phyloP scores from a whole-genome alignment of 2,797 vertebrate genomes.

The Thripadectes ignobilis region DNA sequence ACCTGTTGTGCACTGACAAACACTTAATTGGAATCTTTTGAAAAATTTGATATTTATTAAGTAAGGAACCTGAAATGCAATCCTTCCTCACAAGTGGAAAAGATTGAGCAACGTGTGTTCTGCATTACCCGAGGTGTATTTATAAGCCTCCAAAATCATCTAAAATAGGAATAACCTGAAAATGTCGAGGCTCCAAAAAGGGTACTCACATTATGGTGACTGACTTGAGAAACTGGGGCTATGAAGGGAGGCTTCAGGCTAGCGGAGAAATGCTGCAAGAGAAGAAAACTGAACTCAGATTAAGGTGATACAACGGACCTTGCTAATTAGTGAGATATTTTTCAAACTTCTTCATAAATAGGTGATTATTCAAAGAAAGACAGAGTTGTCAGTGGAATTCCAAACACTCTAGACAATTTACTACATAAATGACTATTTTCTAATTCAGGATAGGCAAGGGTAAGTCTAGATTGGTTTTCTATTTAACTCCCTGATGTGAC shows the following conservation, averaged over 20 bases:
- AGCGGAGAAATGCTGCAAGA: background rate
- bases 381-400: background rate
- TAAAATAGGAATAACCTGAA: background rate
- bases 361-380: background rate
- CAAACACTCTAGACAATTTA: background rate
- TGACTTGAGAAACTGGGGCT: background rate
- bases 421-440: conserved; percentile 37
- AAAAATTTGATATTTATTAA: background rate
- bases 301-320: background rate
- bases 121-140: background rate
- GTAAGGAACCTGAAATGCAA: background rate
- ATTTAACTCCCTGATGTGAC: conserved; percentile 18
- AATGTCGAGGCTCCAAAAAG: background rate
- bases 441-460: conserved; percentile 33
- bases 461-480: conserved; percentile 51
- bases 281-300: background rate
- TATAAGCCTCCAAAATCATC: background rate
- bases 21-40: background rate
- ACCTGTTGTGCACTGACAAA: background rate
- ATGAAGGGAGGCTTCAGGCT: background rate
- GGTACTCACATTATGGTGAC: background rate
- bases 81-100: background rate
- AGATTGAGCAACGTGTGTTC: background rate
- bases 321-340: background rate
- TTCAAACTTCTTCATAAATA: background rate